Percentiles rank a stretch among this genome's conserved stretches.
These are phyloP conservation scores for Holothuria scabra DNA, from an alignment of 53 echinoderm and acorn worm species.

Conservation along the genomic window DNA sequence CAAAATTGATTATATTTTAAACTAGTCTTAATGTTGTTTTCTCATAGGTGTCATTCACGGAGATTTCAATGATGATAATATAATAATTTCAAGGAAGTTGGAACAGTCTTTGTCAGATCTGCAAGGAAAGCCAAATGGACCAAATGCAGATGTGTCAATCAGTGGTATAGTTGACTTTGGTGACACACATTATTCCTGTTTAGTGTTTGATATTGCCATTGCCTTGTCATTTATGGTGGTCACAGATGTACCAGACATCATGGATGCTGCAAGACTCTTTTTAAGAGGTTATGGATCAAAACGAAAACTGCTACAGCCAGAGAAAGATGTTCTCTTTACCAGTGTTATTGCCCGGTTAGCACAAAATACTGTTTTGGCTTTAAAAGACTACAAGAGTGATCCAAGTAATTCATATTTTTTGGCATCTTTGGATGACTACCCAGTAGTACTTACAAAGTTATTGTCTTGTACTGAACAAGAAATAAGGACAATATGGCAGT, in stretches of 20 bases:
- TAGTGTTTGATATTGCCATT: constrained; percentile 62
- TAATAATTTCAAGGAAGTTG: constrained; percentile 34
- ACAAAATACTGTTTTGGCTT: constrained; percentile 51
- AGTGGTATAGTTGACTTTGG: constrained; percentile 65
- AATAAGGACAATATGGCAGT: constrained; percentile 22
- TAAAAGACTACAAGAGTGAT: constrained; percentile 43
- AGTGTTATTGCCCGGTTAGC: constrained; percentile 40
- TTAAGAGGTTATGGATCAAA: constrained; percentile 56
- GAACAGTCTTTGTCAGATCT: not conserved
- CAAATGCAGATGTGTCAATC: constrained; percentile 16
- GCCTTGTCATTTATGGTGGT: constrained; percentile 57
- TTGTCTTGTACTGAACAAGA: constrained; percentile 7
- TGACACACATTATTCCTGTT: constrained; percentile 44
- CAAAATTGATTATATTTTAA: not conserved
- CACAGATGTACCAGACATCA: constrained; percentile 37
- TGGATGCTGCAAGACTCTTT: constrained; percentile 52
- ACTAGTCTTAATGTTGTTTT: not conserved
- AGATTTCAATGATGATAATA: constrained; percentile 68
- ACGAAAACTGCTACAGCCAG: constrained; percentile 40
- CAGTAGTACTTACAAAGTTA: constrained; percentile 43
- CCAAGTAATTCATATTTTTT: constrained; percentile 53
- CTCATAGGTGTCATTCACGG: constrained; percentile 69
- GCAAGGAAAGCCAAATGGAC: not conserved
- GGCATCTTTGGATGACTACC: constrained; percentile 37
- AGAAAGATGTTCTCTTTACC: constrained; percentile 51